Evolutionary conservation across 2,113 vertebrate genomes (phyloP), one percentile per base, ranked within the genome.

Genomic region (Notothenia coriiceps): DNA sequence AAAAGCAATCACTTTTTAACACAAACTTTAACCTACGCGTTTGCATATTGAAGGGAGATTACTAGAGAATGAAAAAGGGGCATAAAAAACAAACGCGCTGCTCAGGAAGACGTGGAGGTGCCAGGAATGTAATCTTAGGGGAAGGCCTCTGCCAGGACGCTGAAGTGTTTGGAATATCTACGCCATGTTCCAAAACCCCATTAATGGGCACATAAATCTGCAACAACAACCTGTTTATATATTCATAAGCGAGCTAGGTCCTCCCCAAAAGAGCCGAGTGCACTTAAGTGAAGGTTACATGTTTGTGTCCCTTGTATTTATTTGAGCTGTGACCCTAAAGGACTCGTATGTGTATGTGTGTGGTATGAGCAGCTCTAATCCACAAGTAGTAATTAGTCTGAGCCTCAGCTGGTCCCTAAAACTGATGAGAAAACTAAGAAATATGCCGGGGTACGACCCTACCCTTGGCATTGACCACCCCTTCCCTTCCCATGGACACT

Each of bases 151-250:
- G 84, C 77, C 89, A 86, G 74, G 82, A 71, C n/a, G 64, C 60
- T 76, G 77, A 82, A 90, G 81, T 91, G 89, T 94, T 93, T 92
- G 78, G 77, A 83, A 79, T 89, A 89, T 80, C 72, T 69, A 46
- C 4, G 0, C 54, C 52, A 47, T 75, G 80, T 66, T 89, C 91
- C 88, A 86, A 89, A 90, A 80, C 60, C 72, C 74, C 71, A 74
- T 86, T 93, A 90, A 89, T 85, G 72, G 81, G 61, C 51, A 78
- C 62, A 86, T 82, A 89, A 87, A 92, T 86, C 76, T 81, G 57
- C 70, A 88, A 80, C 61, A 84, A 84, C 83, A 85, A 70, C 29
- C 73, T 91, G 85, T 91, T 93, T 91, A 91, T 84, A 76, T 73
- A 83, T 76, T 86, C 74, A 84, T 77, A 85, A 79, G 74, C 74